Conservation (phyloP, 2,113 vertebrate genomes). For the Aptenodytes forsteri region DNA sequence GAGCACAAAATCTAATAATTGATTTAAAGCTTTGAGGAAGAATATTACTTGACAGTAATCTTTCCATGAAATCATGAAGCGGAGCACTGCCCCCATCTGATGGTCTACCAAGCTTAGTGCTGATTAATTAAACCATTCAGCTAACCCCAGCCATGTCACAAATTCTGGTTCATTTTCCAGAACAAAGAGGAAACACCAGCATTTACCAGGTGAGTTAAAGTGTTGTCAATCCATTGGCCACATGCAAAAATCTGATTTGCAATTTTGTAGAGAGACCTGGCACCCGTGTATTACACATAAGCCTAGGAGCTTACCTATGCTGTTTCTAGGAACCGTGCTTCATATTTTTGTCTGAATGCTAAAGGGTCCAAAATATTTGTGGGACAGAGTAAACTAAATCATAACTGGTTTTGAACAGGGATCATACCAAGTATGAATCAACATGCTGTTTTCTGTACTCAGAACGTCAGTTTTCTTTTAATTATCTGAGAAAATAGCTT, state of each 20-base stretch:
- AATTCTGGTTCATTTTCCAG: neutral
- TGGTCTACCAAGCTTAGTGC: neutral
- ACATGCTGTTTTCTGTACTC: neutral
- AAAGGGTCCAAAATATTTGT: rapidly evolving
- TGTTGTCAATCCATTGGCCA: neutral
- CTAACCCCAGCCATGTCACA: neutral
- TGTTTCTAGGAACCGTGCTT: rapidly evolving
- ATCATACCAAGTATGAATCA: neutral
- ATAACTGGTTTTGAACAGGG: rapidly evolving
- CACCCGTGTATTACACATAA: rapidly evolving
- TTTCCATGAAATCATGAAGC: neutral
- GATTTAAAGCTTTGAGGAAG: neutral
- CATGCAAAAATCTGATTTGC: rapidly evolving
- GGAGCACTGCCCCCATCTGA: neutral
- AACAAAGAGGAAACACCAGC: neutral
- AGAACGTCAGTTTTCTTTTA: neutral
- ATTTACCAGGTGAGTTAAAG: neutral
- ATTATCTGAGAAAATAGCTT: neutral
- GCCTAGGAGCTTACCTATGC: neutral
- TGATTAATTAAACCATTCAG: neutral
- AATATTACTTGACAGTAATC: neutral
- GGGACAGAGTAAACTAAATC: neutral
- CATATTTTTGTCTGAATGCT: rapidly evolving
- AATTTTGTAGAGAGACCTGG: neutral
- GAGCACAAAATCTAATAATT: neutral